Percentiles rank a stretch among this genome's conserved stretches.
Evolutionary conservation across 2,888 invertebrate species (phyloP).

Genomic region (Dastarcus helophoroides): DNA sequence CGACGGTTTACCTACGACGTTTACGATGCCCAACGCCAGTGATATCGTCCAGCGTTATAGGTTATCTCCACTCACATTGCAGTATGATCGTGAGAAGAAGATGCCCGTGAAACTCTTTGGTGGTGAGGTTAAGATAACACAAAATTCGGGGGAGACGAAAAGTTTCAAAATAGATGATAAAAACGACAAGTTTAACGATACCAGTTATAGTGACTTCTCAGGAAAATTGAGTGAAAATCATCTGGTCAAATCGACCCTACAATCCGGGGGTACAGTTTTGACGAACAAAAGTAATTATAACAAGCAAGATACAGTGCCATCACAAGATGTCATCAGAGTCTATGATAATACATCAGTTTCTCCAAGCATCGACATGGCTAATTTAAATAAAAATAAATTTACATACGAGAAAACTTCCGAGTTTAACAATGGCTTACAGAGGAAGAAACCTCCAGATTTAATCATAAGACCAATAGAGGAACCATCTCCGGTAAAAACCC

Average conservation of each 20-base stretch:
- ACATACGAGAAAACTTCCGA: not conserved
- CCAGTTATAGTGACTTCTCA: constrained; percentile 24
- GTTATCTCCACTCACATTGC: constrained; percentile 26
- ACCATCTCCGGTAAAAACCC: constrained; percentile 12
- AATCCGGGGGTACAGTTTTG: constrained; percentile 68
- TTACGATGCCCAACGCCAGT: constrained; percentile 10
- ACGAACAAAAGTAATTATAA: constrained; percentile 30
- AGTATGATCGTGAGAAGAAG: constrained; percentile 27
- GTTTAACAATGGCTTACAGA: not conserved
- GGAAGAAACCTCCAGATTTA: constrained; percentile 12
- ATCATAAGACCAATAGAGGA: constrained; percentile 11
- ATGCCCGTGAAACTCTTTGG: constrained; percentile 56
- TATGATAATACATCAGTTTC: constrained; percentile 28
- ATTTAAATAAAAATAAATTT: constrained; percentile 21
- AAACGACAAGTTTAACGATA: constrained; percentile 23
- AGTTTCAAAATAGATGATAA: constrained; percentile 36
- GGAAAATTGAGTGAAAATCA: constrained; percentile 40
- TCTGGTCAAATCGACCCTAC: constrained; percentile 68
- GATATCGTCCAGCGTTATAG: constrained; percentile 20
- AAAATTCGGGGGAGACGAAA: constrained; percentile 56
- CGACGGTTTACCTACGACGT: constrained; percentile 23
- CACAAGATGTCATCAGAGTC: constrained; percentile 30
- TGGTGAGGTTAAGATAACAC: constrained; percentile 65
- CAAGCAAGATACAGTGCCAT: constrained; percentile 20
- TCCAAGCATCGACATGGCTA: constrained; percentile 27